Conservation (phyloP, 2,888 invertebrate genomes). For the Hymenopus coronatus region DNA sequence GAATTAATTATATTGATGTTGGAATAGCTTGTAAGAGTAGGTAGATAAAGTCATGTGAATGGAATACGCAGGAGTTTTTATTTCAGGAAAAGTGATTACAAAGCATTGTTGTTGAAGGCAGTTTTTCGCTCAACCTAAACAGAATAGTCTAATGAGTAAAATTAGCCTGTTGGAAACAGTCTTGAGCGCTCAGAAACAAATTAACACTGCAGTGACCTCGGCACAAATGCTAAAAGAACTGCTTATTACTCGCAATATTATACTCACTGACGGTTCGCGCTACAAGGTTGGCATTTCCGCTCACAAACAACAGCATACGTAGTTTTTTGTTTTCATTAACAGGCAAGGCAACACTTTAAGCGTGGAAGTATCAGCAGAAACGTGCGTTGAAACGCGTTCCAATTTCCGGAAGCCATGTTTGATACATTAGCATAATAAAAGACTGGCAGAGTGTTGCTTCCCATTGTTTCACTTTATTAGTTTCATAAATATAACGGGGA, state of each 20-base stretch:
- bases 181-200: too few relatives aligned
- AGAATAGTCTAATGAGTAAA: too few relatives aligned
- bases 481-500: neutral
- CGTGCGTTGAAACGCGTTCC: neutral
- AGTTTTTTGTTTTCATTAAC: neutral
- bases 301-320: neutral
- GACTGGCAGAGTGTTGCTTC: neutral
- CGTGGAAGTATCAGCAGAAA: neutral
- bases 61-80: too few relatives aligned
- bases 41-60: too few relatives aligned
- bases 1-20: too few relatives aligned
- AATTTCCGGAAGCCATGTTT: neutral
- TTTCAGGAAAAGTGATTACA: too few relatives aligned
- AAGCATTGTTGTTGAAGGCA: too few relatives aligned
- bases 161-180: too few relatives aligned
- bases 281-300: neutral
- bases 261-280: neutral
- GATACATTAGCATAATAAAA: neutral
- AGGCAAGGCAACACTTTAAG: neutral
- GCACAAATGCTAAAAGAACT: too few relatives aligned
- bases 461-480: neutral
- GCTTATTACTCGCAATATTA: neutral
- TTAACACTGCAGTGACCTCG: too few relatives aligned
- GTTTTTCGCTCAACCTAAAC: too few relatives aligned
- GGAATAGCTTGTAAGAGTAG: too few relatives aligned